A percentile compares a stretch with the other conserved stretches of the same genome.
Conservation (phyloP, 1,140 invertebrate genomes). For the Wasmannia auropunctata region DNA sequence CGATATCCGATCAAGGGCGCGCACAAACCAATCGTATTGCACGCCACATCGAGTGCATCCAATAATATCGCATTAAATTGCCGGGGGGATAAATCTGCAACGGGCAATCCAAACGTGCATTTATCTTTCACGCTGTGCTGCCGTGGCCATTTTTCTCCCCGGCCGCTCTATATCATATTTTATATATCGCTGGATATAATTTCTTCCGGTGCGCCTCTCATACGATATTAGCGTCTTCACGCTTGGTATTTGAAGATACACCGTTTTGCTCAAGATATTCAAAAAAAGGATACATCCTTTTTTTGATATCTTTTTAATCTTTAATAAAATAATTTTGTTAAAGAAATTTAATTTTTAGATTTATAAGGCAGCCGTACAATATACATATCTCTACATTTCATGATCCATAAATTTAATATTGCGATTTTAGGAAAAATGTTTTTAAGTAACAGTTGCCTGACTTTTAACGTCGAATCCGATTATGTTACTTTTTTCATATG, state of each 20-base stretch:
- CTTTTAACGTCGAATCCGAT: neutral
- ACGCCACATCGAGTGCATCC: slow-evolving; percentile 8
- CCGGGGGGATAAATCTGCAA: slow-evolving; percentile 7
- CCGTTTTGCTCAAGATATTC: neutral
- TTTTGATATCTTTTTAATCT: neutral
- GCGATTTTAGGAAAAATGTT: neutral
- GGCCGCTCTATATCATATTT: slow-evolving; percentile 5
- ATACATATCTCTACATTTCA: neutral
- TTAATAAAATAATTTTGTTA: neutral
- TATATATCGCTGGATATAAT: slow-evolving; percentile 40
- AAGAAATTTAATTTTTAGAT: neutral
- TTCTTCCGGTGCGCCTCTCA: neutral
- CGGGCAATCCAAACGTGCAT: slow-evolving; percentile 36
- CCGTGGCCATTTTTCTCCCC: slow-evolving; percentile 21
- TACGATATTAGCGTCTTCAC: neutral
- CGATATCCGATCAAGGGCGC: neutral
- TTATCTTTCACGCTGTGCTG: slow-evolving; percentile 36
- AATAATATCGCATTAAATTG: slow-evolving; percentile 48
- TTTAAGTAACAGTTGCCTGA: neutral
- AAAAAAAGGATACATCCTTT: neutral
- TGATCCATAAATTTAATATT: neutral
- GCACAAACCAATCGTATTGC: slow-evolving; percentile 19
- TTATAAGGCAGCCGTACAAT: neutral
- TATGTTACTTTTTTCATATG: neutral
- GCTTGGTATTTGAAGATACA: neutral